These are phyloP conservation scores for Tylochromis polylepis DNA, from an alignment of 2,113 vertebrate genomes.

Conservation along the genomic window DNA sequence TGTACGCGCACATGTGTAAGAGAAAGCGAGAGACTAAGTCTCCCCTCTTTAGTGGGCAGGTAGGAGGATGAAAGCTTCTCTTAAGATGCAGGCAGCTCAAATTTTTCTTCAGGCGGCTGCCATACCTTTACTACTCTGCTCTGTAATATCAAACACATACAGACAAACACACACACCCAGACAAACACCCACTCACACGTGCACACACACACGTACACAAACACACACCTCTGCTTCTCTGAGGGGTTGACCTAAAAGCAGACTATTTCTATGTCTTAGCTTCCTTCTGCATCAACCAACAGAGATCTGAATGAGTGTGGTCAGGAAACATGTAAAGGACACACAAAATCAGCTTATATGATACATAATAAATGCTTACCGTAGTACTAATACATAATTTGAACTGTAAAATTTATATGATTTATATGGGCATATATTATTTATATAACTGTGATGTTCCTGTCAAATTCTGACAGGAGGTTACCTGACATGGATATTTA, in stretches of 20 bases:
- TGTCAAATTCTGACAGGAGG: not conserved
- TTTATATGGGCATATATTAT: not conserved
- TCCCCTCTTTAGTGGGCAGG: slow-evolving; percentile 42
- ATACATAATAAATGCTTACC: not conserved
- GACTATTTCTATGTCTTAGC: slow-evolving; percentile 44
- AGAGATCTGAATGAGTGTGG: slow-evolving; percentile 4
- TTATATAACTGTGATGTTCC: not conserved
- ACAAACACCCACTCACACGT: not conserved
- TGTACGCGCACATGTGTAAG: not conserved
- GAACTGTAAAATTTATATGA: not conserved
- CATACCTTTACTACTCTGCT: slow-evolving; percentile 48
- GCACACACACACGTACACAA: not conserved
- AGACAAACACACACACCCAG: slow-evolving; percentile 23
- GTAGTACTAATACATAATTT: not conserved
- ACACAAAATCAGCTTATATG: not conserved
- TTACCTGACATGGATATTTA: not conserved
- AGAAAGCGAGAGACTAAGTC: not conserved
- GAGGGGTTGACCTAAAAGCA: slow-evolving; percentile 57
- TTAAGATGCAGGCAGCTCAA: slow-evolving; percentile 52
- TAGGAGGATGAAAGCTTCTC: slow-evolving; percentile 65
- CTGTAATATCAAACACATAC: slow-evolving; percentile 46
- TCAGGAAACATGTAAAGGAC: not conserved
- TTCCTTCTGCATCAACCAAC: slow-evolving; percentile 2
- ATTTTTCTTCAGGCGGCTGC: slow-evolving; percentile 54
- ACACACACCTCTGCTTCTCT: slow-evolving; percentile 31